Evolutionary conservation across 2,797 vertebrate genomes (phyloP).

Genomic region (Adelosebastes latens): DNA sequence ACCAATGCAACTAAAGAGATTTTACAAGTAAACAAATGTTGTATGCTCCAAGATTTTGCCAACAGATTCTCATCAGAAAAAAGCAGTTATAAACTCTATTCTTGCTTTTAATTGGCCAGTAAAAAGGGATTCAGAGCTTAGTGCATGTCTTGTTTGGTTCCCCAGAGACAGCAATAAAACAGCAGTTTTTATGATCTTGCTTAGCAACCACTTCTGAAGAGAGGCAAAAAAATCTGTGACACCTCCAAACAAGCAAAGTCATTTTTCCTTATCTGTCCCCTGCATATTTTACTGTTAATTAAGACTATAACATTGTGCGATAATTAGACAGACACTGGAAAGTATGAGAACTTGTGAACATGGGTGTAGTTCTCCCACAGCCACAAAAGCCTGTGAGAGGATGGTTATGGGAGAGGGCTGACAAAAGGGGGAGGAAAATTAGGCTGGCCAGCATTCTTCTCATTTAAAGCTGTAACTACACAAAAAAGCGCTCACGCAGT

Average conservation of each 20-base stretch:
- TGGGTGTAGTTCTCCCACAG: conserved; percentile 77
- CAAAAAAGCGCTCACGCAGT: conserved; percentile 86
- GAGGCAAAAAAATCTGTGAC: conserved; percentile 5
- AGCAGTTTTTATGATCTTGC: conserved; percentile 66
- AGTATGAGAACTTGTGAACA: conserved; percentile 72
- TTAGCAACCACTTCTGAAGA: conserved; percentile 50
- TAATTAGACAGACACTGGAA: conserved; percentile 32
- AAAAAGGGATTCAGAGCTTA: conserved; percentile 56
- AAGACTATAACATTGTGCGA: background rate
- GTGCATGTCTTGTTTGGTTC: conserved; percentile 55
- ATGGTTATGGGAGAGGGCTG: conserved; percentile 82
- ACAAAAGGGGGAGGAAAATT: conserved; percentile 89
- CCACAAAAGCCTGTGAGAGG: conserved; percentile 76
- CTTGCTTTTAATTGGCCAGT: conserved; percentile 65
- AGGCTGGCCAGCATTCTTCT: conserved; percentile 97
- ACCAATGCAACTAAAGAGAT: background rate
- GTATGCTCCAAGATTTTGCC: background rate
- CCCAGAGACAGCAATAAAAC: conserved; percentile 73
- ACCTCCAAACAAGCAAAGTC: conserved; percentile 11
- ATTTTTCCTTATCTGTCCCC: conserved; percentile 36
- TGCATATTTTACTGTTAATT: background rate
- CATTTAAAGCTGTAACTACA: conserved; percentile 96
- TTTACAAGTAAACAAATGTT: conserved; percentile 1
- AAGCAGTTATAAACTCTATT: conserved; percentile 69
- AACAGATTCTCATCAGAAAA: conserved; percentile 33